Evolutionary conservation across 2,113 vertebrate species (phyloP).

Genomic region (Hiodon alosoides): DNA sequence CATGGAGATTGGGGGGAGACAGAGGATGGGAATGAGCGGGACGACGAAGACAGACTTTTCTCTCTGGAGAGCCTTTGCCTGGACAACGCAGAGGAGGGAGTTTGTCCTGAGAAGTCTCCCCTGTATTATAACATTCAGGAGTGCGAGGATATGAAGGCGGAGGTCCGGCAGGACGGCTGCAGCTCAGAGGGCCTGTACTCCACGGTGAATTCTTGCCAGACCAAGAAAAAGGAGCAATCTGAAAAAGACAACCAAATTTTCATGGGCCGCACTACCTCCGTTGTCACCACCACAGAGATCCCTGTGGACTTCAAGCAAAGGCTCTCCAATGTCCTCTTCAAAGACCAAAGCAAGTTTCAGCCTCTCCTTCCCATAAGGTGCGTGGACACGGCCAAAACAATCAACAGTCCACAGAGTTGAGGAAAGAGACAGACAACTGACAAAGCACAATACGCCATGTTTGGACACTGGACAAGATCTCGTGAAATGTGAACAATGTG

Average conservation of each 20-base stretch:
- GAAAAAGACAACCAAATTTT: conserved; percentile 27
- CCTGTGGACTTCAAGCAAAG: conserved; percentile 57
- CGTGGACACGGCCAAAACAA: conserved; percentile 9
- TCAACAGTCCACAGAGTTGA: neutral
- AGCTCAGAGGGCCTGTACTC: conserved; percentile 6
- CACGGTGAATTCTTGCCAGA: conserved; percentile 14
- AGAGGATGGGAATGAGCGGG: neutral
- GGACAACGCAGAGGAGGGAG: neutral
- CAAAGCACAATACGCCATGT: neutral
- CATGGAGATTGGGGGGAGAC: neutral
- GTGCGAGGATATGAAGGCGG: neutral
- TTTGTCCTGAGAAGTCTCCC: neutral
- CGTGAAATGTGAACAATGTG: too few species aligned
- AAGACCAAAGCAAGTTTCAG: conserved; percentile 53
- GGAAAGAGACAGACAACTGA: neutral
- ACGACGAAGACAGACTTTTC: conserved; percentile 6
- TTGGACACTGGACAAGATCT: neutral
- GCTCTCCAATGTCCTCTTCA: conserved; percentile 58
- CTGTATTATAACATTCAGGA: neutral
- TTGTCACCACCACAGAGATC: conserved; percentile 27
- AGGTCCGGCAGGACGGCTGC: neutral
- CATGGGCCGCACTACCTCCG: conserved; percentile 13
- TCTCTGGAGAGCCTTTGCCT: conserved; percentile 15
- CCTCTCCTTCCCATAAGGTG: conserved; percentile 19
- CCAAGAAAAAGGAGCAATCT: conserved; percentile 18